Conservation (phyloP, 30 jellyfish, hydroid and myxozoan genomes). For the Nemopilema nomurai region DNA sequence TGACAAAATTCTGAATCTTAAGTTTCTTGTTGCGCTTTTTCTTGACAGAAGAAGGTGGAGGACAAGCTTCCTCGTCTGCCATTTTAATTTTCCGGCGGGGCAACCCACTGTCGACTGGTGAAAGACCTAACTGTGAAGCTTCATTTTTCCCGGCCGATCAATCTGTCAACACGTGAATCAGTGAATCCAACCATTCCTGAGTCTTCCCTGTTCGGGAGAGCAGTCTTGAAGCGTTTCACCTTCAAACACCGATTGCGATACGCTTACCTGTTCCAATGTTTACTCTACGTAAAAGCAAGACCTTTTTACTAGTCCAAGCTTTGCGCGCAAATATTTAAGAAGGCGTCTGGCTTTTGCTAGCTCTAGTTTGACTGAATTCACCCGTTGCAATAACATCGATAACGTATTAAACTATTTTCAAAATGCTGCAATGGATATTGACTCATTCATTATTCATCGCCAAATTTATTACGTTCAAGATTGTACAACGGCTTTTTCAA, state of each 20-base stretch:
- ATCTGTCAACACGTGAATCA: background rate
- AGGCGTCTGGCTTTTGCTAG: background rate
- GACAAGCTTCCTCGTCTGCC: conserved; percentile 34
- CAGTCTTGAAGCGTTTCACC: no score
- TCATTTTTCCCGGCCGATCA: background rate
- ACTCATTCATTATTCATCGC: background rate
- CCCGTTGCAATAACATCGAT: background rate
- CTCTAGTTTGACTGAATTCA: background rate
- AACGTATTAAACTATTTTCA: background rate
- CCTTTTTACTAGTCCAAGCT: background rate
- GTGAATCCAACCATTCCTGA: background rate
- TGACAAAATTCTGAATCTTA: conserved; percentile 43
- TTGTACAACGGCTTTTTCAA: background rate
- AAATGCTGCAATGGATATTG: background rate
- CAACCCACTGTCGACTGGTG: background rate
- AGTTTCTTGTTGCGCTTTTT: conserved; percentile 33
- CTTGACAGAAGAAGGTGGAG: background rate
- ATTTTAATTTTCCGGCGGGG: background rate
- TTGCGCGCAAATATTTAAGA: background rate
- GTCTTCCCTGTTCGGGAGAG: background rate
- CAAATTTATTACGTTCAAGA: background rate
- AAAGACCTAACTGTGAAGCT: background rate
- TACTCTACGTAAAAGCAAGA: background rate
- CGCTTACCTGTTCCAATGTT: background rate
- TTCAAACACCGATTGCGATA: no score